Percentiles rank a stretch among this genome's conserved stretches.
These are phyloP conservation scores for Crotalus helleri DNA, from an alignment of 2,113 vertebrate species.

Conservation along the genomic window DNA sequence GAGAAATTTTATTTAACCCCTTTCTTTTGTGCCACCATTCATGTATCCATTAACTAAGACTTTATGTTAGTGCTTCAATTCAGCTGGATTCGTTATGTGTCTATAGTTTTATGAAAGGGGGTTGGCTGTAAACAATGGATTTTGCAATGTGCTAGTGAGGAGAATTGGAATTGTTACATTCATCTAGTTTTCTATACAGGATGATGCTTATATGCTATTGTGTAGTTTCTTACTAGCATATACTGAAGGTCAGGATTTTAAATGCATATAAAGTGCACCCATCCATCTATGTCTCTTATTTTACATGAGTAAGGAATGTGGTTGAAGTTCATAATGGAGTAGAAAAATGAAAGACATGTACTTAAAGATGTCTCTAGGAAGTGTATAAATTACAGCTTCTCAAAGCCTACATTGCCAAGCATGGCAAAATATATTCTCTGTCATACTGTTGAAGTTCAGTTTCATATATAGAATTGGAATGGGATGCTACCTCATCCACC, in stretches of 20 bases:
- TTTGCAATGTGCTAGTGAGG: neutral
- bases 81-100: neutral
- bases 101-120: neutral
- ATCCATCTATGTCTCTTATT: neutral
- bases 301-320: neutral
- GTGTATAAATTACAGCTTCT: neutral
- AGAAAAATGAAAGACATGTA: neutral
- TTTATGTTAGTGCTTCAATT: neutral
- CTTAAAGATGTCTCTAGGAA: neutral
- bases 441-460: neutral
- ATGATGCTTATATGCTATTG: neutral
- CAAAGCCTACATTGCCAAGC: neutral
- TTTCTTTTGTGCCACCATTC: neutral
- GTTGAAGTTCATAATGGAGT: neutral
- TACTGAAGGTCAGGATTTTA: neutral
- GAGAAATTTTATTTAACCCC: neutral
- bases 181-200: neutral
- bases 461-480: neutral
- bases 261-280: neutral
- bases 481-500: neutral
- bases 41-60: neutral
- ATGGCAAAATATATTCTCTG: neutral
- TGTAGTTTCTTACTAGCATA: neutral
- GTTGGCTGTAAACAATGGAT: neutral
- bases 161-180: neutral